phyloP scores from a whole-genome alignment of 2,113 vertebrate species.

The Myiozetetes cayanensis region DNA sequence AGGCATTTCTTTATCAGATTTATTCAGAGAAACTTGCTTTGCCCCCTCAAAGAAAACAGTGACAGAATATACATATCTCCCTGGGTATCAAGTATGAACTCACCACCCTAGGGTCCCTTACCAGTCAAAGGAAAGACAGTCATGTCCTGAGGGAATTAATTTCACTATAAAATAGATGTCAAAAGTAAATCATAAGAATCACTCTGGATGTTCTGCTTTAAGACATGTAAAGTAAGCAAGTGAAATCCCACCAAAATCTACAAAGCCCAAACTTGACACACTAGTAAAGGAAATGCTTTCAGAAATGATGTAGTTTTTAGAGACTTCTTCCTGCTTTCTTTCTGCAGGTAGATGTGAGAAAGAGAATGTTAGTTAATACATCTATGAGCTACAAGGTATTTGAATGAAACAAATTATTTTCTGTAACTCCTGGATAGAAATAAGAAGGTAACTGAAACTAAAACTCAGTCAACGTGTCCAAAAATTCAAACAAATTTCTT shows the following conservation, averaged over 20 bases:
- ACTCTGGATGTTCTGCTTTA: background rate
- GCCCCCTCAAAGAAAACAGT: background rate
- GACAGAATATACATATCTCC: background rate
- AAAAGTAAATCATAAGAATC: background rate
- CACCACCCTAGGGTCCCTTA: background rate
- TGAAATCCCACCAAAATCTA: background rate
- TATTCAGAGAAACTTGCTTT: background rate
- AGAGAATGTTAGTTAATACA: background rate
- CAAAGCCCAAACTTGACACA: background rate
- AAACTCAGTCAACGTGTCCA: background rate
- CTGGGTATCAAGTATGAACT: background rate
- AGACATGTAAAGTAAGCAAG: background rate
- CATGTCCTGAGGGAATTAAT: background rate
- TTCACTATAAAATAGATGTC: background rate
- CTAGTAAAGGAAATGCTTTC: background rate
- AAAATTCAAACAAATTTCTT: background rate
- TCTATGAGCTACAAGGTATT: background rate
- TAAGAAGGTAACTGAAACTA: background rate
- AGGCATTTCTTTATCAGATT: background rate
- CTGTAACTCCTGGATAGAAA: background rate
- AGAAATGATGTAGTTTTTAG: background rate
- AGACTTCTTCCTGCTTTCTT: background rate
- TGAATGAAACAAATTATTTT: background rate
- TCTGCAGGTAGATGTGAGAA: background rate
- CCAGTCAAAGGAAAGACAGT: background rate